Base-by-base conservation (phyloP, 2,797 vertebrate genomes). In the Mus minutoides region DNA sequence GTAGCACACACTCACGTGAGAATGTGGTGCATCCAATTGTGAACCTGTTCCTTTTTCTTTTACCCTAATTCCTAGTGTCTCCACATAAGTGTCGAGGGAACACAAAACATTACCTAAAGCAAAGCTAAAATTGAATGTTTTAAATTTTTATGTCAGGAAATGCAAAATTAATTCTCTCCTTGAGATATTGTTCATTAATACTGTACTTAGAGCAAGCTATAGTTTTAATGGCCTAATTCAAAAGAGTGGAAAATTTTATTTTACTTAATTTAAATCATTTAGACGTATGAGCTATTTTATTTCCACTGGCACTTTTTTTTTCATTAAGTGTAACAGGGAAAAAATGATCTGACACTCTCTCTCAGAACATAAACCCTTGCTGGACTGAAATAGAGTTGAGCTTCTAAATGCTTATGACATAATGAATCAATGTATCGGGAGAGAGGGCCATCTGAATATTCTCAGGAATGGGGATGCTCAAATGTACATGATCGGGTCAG, bases 221-320 rank as follows among this genome's bases (percentile, higher is more conserved):
- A 69, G 91, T 94, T 97, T 97, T 97, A 98, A 97, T 97, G 97
- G 95, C 89, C 96, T 97, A 96, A 97, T 97, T 98, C 97, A 90
- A 97, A 97, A 96, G 96, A 96, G 83, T 94, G 43, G 84, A 97
- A 97, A 97, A 56, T 97, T 97, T 97, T 97, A 98, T 98, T 98
- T 98, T 97, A 96, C 96, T 97, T 96, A 94, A 98, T 97, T 97
- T 98, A 98, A 97, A 97, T 97, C 97, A 98, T 97, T 97, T 97
- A 97, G 97, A 97, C 95, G 56, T 95, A 97, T 92, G 97, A 97
- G 97, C 76, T 97, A 34, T 97, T 97, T 97, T 97, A 98, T 98
- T 97, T 97, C 97, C 73, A 97, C 95, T 96, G 96, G 92, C 97
- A 97, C 91, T 94, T 97, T 60, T 60, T 77, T 92, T 94, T 60